phyloP scores from a whole-genome alignment of 2,888 invertebrate species.

The Euplexia lucipara region DNA sequence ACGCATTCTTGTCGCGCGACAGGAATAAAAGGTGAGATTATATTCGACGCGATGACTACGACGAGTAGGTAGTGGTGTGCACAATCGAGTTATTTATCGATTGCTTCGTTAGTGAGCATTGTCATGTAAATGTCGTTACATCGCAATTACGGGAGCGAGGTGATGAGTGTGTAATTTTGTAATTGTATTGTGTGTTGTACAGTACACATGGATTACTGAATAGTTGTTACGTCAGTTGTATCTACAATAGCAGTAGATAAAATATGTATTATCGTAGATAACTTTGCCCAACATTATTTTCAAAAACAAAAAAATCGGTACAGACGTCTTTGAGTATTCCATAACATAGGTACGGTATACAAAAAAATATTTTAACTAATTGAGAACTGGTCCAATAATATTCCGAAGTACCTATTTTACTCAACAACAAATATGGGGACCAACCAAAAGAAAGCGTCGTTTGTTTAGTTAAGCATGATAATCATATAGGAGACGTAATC shows the following conservation, averaged over 20 bases:
- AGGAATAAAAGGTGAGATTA: conserved; percentile 75
- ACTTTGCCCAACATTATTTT: too few relatives aligned
- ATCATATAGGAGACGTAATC: too few relatives aligned
- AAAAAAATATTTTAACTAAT: too few relatives aligned
- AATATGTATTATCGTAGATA: neutral
- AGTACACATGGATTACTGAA: conserved; percentile 4
- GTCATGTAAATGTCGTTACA: conserved; percentile 33
- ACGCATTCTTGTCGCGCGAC: conserved; percentile 72
- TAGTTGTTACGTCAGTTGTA: conserved; percentile 3
- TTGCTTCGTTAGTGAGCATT: conserved; percentile 35
- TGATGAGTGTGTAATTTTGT: conserved; percentile 1
- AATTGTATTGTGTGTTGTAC: conserved; percentile 21
- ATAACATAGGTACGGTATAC: too few relatives aligned
- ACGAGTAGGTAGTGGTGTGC: conserved; percentile 58
- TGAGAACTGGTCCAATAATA: too few relatives aligned
- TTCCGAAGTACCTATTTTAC: too few relatives aligned
- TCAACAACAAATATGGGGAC: too few relatives aligned
- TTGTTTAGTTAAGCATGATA: too few relatives aligned
- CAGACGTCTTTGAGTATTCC: too few relatives aligned
- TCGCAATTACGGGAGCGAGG: conserved; percentile 17
- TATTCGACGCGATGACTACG: conserved; percentile 64
- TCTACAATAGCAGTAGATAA: neutral
- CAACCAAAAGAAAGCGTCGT: too few relatives aligned
- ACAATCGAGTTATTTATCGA: conserved; percentile 49
- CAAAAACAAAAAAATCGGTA: too few relatives aligned